A percentile compares a stretch with the other conserved stretches of the same genome.
Conservation (phyloP, 1,140 invertebrate species). For the Anastatus disparis region DNA sequence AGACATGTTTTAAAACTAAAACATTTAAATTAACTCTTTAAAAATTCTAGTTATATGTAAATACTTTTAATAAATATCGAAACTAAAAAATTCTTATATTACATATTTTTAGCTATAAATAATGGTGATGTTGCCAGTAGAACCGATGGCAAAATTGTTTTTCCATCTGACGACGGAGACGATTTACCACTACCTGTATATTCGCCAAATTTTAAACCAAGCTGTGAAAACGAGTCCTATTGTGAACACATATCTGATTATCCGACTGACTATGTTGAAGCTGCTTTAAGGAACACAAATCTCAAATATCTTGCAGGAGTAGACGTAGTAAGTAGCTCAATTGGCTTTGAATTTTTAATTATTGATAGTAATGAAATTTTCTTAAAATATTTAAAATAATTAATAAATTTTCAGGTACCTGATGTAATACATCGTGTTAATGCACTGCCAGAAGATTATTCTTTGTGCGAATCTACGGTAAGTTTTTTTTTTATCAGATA, state of each 20-base stretch:
- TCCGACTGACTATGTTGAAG: constrained; percentile 45
- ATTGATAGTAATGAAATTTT: background rate
- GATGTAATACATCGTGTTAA: constrained; percentile 44
- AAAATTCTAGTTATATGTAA: no score
- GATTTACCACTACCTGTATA: background rate
- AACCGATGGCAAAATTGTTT: constrained; percentile 38
- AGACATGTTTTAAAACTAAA: no score
- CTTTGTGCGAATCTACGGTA: constrained; percentile 44
- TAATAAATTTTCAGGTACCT: constrained; percentile 21
- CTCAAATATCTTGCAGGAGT: constrained; percentile 38
- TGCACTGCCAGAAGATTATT: constrained; percentile 36
- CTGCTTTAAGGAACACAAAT: constrained; percentile 32
- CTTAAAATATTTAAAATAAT: background rate
- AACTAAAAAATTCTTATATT: no score
- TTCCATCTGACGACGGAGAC: constrained; percentile 29
- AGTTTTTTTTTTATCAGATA: no score
- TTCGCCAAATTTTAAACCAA: constrained; percentile 12
- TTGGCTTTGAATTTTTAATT: constrained; percentile 12
- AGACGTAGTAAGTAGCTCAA: constrained; percentile 48
- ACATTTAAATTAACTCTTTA: no score
- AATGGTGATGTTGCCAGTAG: background rate
- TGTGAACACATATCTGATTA: constrained; percentile 49
- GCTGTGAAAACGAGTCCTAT: constrained; percentile 37
- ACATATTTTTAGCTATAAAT: constrained; percentile 1
- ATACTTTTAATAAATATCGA: no score